Base-by-base conservation (phyloP, 1,140 invertebrate species). In the Brachionus rubens region DNA sequence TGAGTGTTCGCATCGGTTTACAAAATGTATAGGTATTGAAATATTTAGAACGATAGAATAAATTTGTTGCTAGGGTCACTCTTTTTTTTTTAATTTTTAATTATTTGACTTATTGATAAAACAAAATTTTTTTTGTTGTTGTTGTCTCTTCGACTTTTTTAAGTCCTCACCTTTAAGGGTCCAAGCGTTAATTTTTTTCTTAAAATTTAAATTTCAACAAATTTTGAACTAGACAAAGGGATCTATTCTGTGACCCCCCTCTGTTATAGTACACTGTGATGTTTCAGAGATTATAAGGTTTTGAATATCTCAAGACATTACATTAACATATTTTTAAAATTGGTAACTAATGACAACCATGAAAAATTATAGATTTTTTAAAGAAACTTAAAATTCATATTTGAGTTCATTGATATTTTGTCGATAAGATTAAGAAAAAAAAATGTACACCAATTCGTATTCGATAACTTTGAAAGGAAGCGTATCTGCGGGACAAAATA, bases 11-110 rank as follows among this genome's bases (percentile, higher is more conserved):
- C n/a, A n/a, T 3, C 19, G 33, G 2, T 59, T 16, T 59, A 59
- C 33, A 36, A 36, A 36, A 30, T 59, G 30, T 33, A 16, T 33
- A 36, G 19, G n/a, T 36, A 36, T 59, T 30, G 30, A 59, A 59
- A 59, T 59, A 59, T 59, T 59, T 59, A 43, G 33, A 65, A 19
- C 59, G 24, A 65, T 43, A 24, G 40, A 43, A 65, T 59, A 65
- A 65, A 30, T 65, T 65, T 41, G 59, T 65, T 65, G 59, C 59
- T 65, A 65, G 59, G 59, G 59, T 65, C 59, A 65, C 19, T 65
- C 33, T 59, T 14, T 65, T 65, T 43, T 65, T 41, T 28, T 16
- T 40, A 16, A 62, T 16, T 14, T 19, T 12, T 10, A 19, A 19
- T 28, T 54, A 26, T 54, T n/a, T 28, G 33, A 28, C 28, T 54